Base-by-base conservation (phyloP, 2,113 vertebrate genomes). In the Melanostigma gelatinosum region DNA sequence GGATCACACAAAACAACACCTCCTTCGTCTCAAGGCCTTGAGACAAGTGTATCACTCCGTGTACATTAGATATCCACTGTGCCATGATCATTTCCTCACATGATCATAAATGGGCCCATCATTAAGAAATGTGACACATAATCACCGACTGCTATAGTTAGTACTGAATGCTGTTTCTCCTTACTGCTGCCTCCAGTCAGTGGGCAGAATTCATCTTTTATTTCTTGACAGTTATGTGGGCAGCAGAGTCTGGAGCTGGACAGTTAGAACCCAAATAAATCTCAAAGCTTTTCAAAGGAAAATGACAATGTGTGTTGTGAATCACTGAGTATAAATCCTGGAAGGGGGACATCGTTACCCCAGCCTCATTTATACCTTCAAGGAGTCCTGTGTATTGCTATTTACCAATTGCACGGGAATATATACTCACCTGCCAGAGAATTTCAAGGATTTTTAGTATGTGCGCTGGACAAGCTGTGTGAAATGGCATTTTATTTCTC, bases 141-240 rank as follows among this genome's bases (percentile, higher is more conserved):
- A 80, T 74, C 29, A 74, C 46, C 13, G 62, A 67, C 80, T 58
- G 79, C 72, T 62, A 27, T 71, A 68, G 48, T 75, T 60, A 55
- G 70, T 9, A 36, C 12, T 55, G n/a, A 69, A 58, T 55, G 58
- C 48, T 13, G 48, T 72, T 65, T 24, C 44, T 55, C 36, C 34
- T 48, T 24, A 65, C 48, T 70, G 54, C 79, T 11, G 61, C 42
- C 36, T 60, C 34, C 58, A 42, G 75, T 50, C 71, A 34, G n/a
- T 52, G 61, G 66, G 72, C 79, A 58, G 52, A 60, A 73, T 84
- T 62, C 42, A 78, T 85, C 62, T 64, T 66, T 77, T 65, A 74
- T 48, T 73, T 76, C 67, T 75, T 79, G 87, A 77, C 82, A 88
- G 89, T 81, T 76, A 66, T 76, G 84, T 75, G 77, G 84, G 82